phyloP scores from a whole-genome alignment of 1,140 invertebrate genomes.

The Drosophila malerkotliana region DNA sequence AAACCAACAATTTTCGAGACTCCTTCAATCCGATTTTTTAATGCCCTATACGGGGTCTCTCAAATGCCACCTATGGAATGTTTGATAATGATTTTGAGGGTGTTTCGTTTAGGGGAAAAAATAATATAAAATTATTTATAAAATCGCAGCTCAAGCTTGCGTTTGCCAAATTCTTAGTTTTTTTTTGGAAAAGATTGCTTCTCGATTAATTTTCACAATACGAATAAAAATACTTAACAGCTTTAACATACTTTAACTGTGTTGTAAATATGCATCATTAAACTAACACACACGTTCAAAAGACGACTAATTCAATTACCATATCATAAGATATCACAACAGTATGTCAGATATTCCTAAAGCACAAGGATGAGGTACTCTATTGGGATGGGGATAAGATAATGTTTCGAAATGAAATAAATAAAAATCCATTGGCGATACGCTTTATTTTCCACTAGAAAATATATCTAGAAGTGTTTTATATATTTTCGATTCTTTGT shows the following conservation, averaged over 20 bases:
- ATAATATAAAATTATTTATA: constrained; percentile 33
- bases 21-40: constrained; percentile 14
- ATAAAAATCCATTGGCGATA: constrained; percentile 65
- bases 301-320: constrained; percentile 51
- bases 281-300: constrained; percentile 58
- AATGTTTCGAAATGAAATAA: constrained; percentile 33
- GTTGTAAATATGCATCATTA: constrained; percentile 57
- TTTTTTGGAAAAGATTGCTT: constrained; percentile 66
- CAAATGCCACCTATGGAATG: constrained; percentile 54
- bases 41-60: not conserved
- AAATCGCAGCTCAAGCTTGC: not conserved
- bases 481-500: constrained; percentile 74
- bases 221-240: constrained; percentile 75
- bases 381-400: constrained; percentile 16
- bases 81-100: constrained; percentile 25
- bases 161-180: not conserved
- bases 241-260: constrained; percentile 68
- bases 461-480: constrained; percentile 42
- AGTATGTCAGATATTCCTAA: constrained; percentile 72
- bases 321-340: constrained; percentile 75
- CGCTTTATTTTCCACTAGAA: constrained; percentile 73
- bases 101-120: constrained; percentile 7
- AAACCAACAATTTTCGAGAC: constrained; percentile 63
- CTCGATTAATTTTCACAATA: constrained; percentile 75
- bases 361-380: constrained; percentile 65